Evolutionary conservation across 2,113 vertebrate species (phyloP).

Genomic region (Pituophis catenifer): DNA sequence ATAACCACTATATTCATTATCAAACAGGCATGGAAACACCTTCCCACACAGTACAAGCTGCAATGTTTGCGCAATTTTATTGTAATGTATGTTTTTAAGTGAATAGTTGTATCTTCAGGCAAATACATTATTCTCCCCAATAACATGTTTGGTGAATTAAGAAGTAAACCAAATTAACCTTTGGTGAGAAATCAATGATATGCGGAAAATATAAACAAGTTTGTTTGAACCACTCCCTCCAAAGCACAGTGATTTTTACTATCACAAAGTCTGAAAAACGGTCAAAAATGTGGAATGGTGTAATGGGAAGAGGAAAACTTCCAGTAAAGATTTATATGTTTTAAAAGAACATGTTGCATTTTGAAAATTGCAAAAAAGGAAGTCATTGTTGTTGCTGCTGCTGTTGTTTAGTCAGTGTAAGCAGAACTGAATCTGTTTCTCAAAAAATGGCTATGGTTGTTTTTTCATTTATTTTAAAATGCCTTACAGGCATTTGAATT

Average conservation of each 20-base stretch:
- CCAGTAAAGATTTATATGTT: neutral
- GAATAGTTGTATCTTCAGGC: constrained; percentile 60
- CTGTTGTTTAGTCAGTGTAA: neutral
- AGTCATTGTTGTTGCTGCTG: neutral
- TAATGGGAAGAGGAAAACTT: constrained; percentile 13
- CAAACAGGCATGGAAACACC: neutral
- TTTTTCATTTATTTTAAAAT: constrained; percentile 36
- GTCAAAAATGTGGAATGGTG: constrained; percentile 4
- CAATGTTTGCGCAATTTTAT: constrained; percentile 33
- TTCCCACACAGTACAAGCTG: neutral
- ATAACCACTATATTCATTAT: neutral
- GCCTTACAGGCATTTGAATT: constrained; percentile 26
- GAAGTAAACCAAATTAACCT: constrained; percentile 76
- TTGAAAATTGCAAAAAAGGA: constrained; percentile 12
- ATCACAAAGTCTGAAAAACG: constrained; percentile 18
- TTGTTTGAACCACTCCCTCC: constrained; percentile 72
- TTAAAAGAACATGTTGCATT: neutral
- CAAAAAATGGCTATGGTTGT: neutral
- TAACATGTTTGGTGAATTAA: constrained; percentile 60
- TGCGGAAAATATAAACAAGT: constrained; percentile 81
- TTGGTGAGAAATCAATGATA: constrained; percentile 79
- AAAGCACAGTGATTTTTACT: constrained; percentile 18
- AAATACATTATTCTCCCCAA: constrained; percentile 60
- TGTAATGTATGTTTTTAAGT: constrained; percentile 47
- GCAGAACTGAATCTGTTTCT: neutral